These are phyloP conservation scores for Crocallis elinguaria DNA, from an alignment of 2,888 invertebrate genomes.

Conservation along the genomic window DNA sequence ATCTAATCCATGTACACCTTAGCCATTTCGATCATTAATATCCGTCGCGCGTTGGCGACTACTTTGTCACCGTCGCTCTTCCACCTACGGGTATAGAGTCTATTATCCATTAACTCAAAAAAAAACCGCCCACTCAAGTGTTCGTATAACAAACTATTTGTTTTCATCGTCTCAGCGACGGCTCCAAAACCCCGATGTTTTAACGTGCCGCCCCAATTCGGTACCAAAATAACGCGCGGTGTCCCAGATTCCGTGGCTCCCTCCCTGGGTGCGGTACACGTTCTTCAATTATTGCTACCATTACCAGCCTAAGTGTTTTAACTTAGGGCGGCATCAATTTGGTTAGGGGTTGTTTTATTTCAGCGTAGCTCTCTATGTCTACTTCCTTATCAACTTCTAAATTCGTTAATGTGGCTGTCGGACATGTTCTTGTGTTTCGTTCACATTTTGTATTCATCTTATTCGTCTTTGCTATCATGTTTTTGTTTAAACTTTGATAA, in stretches of 20 bases:
- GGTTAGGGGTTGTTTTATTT: conserved; percentile 14
- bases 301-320: conserved; percentile 37
- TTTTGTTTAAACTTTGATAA: no score
- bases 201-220: conserved; percentile 77
- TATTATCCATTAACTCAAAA: conserved; percentile 41
- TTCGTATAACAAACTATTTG: conserved; percentile 63
- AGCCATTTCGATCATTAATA: conserved; percentile 50
- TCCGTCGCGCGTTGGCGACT: conserved; percentile 43
- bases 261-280: conserved; percentile 49
- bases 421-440: background rate
- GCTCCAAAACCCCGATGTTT: conserved; percentile 73
- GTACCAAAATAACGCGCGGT: conserved; percentile 74
- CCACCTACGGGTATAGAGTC: conserved; percentile 43
- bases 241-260: conserved; percentile 69
- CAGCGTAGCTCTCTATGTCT: background rate
- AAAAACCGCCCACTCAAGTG: conserved; percentile 63
- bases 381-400: no score
- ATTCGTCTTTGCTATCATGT: no score
- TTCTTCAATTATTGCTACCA: conserved; percentile 48
- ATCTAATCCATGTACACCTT: conserved; percentile 32
- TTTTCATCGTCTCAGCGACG: conserved; percentile 59
- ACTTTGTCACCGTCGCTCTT: conserved; percentile 40
- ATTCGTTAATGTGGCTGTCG: no score
- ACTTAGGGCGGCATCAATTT: conserved; percentile 15
- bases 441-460: background rate